These are phyloP conservation scores for Actenoides hombroni DNA, from an alignment of 2,113 vertebrate species.

Conservation along the genomic window DNA sequence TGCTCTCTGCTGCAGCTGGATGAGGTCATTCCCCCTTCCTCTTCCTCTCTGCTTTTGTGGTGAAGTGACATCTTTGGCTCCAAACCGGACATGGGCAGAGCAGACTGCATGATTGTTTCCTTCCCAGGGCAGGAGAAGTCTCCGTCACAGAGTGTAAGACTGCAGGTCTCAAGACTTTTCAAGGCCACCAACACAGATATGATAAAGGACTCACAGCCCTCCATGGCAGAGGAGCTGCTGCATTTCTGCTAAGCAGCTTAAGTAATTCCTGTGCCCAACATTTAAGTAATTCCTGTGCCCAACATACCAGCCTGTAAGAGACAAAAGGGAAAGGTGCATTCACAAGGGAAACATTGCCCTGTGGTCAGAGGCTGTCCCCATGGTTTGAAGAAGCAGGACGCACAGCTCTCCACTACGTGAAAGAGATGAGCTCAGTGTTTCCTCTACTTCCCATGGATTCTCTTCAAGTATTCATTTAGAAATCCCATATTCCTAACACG, in stretches of 20 bases:
- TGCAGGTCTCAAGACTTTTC: background rate
- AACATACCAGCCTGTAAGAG: background rate
- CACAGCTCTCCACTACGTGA: background rate
- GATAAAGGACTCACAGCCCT: background rate
- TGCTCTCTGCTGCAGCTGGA: background rate
- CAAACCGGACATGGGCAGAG: constrained; percentile 2
- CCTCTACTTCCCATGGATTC: background rate
- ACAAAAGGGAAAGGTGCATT: background rate
- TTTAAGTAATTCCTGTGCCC: background rate
- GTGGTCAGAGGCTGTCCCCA: background rate
- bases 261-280: background rate
- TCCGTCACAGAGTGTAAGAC: accelerated
- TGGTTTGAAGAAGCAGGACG: background rate
- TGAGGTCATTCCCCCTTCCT: constrained; percentile 48
- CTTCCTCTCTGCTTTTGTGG: constrained; percentile 1
- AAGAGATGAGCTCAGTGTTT: background rate
- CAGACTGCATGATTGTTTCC: constrained; percentile 13
- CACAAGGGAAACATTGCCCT: background rate
- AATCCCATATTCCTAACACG: background rate
- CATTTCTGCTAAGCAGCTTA: background rate
- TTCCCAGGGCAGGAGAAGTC: background rate
- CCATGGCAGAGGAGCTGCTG: accelerated
- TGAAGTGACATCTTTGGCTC: constrained; percentile 4
- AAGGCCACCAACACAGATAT: background rate
- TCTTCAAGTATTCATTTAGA: background rate